Evolutionary conservation across 64 coral and sea anemone species (phyloP).

Genomic region (Porites lutea): DNA sequence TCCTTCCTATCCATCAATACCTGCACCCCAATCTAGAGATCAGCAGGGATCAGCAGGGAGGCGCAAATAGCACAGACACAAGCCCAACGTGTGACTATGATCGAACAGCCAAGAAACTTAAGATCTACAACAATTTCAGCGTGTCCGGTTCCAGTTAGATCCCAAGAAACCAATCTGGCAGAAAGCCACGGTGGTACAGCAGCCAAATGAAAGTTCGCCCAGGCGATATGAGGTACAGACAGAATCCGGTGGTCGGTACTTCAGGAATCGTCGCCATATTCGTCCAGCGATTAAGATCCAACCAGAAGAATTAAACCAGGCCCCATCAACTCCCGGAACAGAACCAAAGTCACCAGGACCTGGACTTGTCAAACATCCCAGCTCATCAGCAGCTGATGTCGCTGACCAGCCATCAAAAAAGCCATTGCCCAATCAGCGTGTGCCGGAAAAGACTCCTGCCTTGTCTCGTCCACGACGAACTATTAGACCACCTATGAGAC

Average conservation of each 20-base stretch:
- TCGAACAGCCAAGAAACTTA: no score
- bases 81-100: not conserved
- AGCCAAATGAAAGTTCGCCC: not conserved
- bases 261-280: no score
- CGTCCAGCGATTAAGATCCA: no score
- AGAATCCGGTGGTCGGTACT: no score
- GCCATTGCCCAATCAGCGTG: no score
- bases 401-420: no score
- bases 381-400: no score
- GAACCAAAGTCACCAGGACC: not conserved
- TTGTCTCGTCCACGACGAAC: not conserved
- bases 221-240: no score
- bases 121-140: not conserved
- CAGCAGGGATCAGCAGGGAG: constrained; percentile 15
- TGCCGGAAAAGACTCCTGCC: no score
- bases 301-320: no score
- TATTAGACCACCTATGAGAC: constrained; percentile 1
- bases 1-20: constrained; percentile 26
- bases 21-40: constrained; percentile 5
- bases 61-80: constrained; percentile 13
- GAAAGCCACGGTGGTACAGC: not conserved
- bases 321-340: not conserved
- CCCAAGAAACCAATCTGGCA: constrained; percentile 2
- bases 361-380: constrained; percentile 7
- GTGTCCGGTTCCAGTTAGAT: constrained; percentile 15